Base-by-base conservation (phyloP, 2,113 vertebrate genomes). In the Lepus timidus region DNA sequence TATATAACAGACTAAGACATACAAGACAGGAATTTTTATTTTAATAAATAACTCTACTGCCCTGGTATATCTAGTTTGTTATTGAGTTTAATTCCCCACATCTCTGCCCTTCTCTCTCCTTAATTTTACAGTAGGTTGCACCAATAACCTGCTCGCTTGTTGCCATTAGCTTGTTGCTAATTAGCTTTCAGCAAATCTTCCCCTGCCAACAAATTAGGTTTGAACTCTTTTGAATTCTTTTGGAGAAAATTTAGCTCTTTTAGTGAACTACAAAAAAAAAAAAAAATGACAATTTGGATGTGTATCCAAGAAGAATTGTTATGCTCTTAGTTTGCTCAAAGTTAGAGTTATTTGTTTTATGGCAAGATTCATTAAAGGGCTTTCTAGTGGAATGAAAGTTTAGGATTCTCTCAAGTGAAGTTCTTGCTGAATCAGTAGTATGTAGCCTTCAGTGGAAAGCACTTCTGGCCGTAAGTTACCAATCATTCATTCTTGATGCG, bases 221-320 rank as follows among this genome's bases (percentile, higher is more conserved):
- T 88, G 86, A 94, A 89, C 74, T 71, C 83, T 62, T 29, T 79
- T 64, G 84, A 80, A 19, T 91, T 58, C 39, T 88, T 96, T 82
- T 55, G 29, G 36, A 93, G 73, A 95, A 87, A 92, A 68, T 62
- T 92, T 52, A 95, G 36, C 55, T 76, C 7, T 88, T 52, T 2
- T 39, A 58, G 55, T 33, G 33, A 85, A 85, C 61, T 80, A 3
- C 29, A 12, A 58, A 20, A 62, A 80, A 49, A 49, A 25, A n/a
- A n/a, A n/a, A n/a, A 81, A 49, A 16, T 17, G 5, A 5, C 51
- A 11, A 27, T 76, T 52, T 52, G 87, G n/a, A 22, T 92, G 17
- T 71, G 9, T 64, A 31, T 91, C 71, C 80, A 81, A 76, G 58
- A 68, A 64, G 68, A 75, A 80, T 68, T n/a, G 33, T 51, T 71